Evolutionary conservation across 2,888 invertebrate species (phyloP).

Genomic region (Pristionchus arcanus): DNA sequence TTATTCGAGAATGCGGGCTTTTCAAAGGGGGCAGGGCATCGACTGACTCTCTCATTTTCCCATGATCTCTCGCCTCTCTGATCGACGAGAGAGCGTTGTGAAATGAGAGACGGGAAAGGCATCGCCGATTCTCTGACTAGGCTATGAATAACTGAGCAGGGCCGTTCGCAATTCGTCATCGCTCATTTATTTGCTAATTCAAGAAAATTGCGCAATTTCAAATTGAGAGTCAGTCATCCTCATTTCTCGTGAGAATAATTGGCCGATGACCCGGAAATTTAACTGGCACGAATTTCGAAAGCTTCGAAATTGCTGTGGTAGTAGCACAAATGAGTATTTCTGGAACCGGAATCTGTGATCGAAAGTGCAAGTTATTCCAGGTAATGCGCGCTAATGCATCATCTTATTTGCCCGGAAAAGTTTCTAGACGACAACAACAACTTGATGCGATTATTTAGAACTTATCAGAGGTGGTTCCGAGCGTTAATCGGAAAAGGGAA

Average conservation of each 20-base stretch:
- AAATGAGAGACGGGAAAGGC: neutral
- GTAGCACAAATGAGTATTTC: too few species aligned
- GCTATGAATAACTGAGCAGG: neutral
- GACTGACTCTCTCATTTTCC: neutral
- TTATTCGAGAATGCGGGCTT: neutral
- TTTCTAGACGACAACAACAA: constrained; percentile 8
- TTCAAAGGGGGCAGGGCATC: neutral
- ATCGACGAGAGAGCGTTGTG: too few species aligned
- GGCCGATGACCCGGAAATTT: too few species aligned
- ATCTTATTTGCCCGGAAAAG: neutral
- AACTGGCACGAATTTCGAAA: too few species aligned
- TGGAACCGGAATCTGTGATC: too few species aligned
- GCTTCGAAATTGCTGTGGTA: too few species aligned
- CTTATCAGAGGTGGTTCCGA: neutral
- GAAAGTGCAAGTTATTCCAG: too few species aligned
- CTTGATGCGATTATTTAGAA: neutral
- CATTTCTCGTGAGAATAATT: too few species aligned
- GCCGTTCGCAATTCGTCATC: neutral
- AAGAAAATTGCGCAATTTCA: too few species aligned
- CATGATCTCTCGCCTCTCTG: neutral
- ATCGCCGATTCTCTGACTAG: neutral
- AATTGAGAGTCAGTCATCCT: too few species aligned
- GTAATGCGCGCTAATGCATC: neutral
- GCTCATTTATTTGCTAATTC: neutral
- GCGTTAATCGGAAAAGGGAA: neutral